Conservation (phyloP, 2,797 vertebrate genomes). For the Nyctibius grandis region DNA sequence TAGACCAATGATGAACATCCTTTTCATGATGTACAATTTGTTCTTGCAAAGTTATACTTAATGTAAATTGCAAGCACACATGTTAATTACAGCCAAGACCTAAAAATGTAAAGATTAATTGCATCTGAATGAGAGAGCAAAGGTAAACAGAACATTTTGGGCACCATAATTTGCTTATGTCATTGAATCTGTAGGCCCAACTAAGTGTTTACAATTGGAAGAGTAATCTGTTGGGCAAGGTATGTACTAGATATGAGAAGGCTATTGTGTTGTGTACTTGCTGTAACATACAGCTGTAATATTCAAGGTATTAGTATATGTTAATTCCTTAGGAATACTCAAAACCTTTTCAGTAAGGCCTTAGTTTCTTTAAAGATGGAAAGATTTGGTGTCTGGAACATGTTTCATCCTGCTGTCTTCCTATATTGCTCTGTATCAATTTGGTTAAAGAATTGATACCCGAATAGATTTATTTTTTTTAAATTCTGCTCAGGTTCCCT, state of each 20-base stretch:
- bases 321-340: background rate
- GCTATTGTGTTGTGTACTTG: background rate
- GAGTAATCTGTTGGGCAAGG: background rate
- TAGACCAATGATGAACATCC: background rate
- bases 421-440: background rate
- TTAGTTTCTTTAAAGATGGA: background rate
- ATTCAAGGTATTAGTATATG: background rate
- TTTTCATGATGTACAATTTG: background rate
- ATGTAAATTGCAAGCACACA: background rate
- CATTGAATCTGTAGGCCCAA: background rate
- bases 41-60: background rate
- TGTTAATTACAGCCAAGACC: background rate
- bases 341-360: background rate
- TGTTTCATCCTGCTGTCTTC: background rate
- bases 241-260: background rate
- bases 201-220: background rate
- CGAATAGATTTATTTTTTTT: background rate
- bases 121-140: background rate
- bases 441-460: background rate
- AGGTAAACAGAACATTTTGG: background rate
- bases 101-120: background rate
- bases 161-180: background rate
- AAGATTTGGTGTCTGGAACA: background rate
- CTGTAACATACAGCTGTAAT: background rate
- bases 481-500: background rate